These are phyloP conservation scores for Apistogramma diplotaenia DNA, from an alignment of 2,113 vertebrate species.

Conservation along the genomic window DNA sequence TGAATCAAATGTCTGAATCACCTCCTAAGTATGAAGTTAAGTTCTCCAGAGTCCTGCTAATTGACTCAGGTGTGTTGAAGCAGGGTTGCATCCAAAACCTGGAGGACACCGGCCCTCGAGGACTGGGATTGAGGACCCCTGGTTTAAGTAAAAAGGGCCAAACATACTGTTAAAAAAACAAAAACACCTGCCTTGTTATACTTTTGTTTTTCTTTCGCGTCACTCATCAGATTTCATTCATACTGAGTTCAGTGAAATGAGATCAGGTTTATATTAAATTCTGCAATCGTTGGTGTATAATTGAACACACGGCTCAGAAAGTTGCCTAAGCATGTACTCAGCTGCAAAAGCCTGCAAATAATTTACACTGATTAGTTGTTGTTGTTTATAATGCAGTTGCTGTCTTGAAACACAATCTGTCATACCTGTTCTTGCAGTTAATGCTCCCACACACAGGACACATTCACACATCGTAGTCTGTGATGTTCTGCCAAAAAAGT, in stretches of 20 bases:
- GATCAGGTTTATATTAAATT: constrained; percentile 34
- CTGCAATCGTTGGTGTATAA: neutral
- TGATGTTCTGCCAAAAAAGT: neutral
- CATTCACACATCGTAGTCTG: neutral
- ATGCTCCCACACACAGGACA: neutral
- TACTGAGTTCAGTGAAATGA: constrained; percentile 25
- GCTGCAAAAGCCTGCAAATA: constrained; percentile 5
- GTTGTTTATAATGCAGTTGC: neutral
- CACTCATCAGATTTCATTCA: constrained; percentile 10
- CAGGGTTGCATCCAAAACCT: no score
- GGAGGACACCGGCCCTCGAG: no score
- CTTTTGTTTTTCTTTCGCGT: neutral
- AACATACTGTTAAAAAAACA: neutral
- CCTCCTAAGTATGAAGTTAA: no score
- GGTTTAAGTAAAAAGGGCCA: neutral
- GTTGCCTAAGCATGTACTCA: neutral
- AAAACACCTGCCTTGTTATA: neutral
- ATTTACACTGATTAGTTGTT: constrained; percentile 17
- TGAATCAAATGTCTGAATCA: no score
- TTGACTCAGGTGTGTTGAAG: no score
- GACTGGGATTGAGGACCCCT: no score
- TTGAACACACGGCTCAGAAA: constrained; percentile 5
- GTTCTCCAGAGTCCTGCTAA: no score
- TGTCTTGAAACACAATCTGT: neutral
- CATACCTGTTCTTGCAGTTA: neutral